These are phyloP conservation scores for Vulpes vulpes DNA, from an alignment of 2,113 vertebrate species.

Conservation along the genomic window DNA sequence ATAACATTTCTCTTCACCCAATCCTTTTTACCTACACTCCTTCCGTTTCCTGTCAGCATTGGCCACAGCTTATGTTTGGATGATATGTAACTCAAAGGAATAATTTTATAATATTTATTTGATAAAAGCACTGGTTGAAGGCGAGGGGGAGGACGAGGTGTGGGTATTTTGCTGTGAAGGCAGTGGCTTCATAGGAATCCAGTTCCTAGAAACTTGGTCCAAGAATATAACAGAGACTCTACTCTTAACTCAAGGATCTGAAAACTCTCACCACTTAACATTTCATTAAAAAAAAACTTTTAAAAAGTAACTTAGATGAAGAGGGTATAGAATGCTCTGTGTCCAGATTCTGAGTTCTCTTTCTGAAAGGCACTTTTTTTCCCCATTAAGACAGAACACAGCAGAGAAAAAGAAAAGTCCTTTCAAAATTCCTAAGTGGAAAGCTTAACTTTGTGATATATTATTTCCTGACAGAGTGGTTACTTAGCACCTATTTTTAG, in stretches of 20 bases:
- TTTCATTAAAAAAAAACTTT: not conserved
- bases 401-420: slow-evolving; percentile 23
- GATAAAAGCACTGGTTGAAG: not conserved
- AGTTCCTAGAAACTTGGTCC: not conserved
- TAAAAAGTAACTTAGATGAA: not conserved
- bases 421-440: slow-evolving; percentile 15
- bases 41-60: not conserved
- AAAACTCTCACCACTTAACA: not conserved
- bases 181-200: not conserved
- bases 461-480: slow-evolving; percentile 19
- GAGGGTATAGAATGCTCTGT: not conserved
- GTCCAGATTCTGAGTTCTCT: not conserved
- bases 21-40: not conserved
- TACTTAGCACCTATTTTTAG: slow-evolving; percentile 21
- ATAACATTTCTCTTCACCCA: not conserved
- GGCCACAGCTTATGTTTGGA: not conserved
- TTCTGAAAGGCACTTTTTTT: not conserved
- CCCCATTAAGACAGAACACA: not conserved
- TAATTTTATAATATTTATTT: not conserved
- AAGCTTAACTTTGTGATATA: not conserved
- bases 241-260: not conserved
- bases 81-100: not conserved
- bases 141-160: not conserved
- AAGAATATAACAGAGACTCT: not conserved
- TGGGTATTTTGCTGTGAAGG: not conserved